These are phyloP conservation scores for Aricia artaxerxes DNA, from an alignment of 2,888 invertebrate species.

Conservation along the genomic window DNA sequence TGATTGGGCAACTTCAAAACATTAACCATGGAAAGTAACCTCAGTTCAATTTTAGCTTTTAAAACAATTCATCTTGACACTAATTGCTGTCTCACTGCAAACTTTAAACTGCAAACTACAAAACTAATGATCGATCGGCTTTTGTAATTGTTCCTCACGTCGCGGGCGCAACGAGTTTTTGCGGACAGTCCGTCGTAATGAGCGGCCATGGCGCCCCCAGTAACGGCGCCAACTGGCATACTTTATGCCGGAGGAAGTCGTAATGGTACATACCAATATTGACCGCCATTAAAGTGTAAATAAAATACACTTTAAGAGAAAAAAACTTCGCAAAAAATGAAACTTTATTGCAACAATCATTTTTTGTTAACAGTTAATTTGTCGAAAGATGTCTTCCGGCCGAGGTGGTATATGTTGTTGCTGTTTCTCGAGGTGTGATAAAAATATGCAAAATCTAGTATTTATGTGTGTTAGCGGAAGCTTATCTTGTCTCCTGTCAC, in stretches of 20 bases:
- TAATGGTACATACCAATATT: conserved; percentile 31
- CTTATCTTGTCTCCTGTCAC: neutral
- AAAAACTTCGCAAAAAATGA: conserved; percentile 18
- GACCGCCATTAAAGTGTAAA: conserved; percentile 27
- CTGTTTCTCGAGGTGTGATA: neutral
- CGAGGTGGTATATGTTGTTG: neutral
- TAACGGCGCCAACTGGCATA: conserved; percentile 33
- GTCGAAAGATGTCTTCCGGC: neutral
- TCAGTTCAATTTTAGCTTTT: too few species aligned
- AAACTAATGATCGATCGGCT: neutral
- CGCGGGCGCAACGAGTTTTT: neutral
- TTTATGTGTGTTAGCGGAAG: neutral
- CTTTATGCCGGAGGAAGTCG: conserved; percentile 32
- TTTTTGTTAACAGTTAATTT: conserved; percentile 10
- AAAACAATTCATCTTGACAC: too few species aligned
- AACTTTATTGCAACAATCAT: conserved; percentile 12
- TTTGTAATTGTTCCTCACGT: neutral
- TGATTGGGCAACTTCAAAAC: too few species aligned
- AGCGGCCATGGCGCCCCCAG: conserved; percentile 19
- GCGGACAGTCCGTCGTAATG: conserved; percentile 19
- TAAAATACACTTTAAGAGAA: conserved; percentile 7
- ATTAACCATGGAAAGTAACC: too few species aligned
- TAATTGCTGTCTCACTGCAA: too few species aligned
- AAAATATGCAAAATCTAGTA: neutral
- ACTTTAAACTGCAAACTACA: neutral